Conservation (phyloP, 2,797 vertebrate species). For the Labeo calbasu region DNA sequence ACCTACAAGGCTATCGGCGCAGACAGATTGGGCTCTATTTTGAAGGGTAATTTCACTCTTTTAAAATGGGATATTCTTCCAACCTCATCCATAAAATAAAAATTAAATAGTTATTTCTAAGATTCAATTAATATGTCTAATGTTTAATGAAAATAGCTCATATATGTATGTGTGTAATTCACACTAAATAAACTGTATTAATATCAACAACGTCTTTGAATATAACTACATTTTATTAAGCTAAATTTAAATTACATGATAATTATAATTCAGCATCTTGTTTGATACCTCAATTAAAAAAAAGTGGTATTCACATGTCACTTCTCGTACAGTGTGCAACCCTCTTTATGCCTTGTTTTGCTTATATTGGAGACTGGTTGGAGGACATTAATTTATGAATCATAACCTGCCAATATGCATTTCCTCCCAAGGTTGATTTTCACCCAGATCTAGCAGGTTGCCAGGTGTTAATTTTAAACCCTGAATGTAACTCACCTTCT, state of each 20-base stretch:
- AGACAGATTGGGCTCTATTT: background rate
- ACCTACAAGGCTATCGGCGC: no score
- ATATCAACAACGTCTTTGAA: background rate
- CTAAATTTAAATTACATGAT: background rate
- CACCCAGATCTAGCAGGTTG: background rate
- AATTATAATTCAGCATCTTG: background rate
- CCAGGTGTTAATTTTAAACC: background rate
- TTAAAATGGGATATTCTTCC: background rate
- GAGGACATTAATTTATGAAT: background rate
- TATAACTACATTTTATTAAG: background rate
- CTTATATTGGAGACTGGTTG: background rate
- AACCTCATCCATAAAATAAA: no score
- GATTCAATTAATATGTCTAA: background rate
- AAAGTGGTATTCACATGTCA: background rate
- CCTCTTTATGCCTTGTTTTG: background rate
- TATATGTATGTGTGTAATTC: background rate
- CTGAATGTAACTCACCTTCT: conserved; percentile 85
- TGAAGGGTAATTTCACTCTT: background rate
- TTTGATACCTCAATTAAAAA: background rate
- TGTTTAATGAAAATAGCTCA: background rate
- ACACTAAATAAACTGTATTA: no score
- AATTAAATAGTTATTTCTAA: no score
- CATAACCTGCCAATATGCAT: background rate
- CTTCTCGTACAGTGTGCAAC: background rate
- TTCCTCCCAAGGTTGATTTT: background rate